phyloP scores from a whole-genome alignment of 2,888 invertebrate species.

The Apamea epomidion region DNA sequence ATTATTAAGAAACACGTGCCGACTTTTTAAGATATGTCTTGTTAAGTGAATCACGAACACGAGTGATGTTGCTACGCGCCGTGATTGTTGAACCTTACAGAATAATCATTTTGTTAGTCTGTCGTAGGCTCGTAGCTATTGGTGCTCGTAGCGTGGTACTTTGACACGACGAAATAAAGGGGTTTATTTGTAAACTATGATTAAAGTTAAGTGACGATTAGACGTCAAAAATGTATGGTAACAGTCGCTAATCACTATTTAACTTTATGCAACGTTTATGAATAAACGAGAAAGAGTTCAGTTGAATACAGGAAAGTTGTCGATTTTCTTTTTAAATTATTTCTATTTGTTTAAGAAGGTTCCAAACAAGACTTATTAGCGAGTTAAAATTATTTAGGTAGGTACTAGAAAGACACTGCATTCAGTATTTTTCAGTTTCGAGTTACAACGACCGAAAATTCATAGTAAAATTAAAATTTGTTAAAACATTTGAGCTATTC shows the following conservation, averaged over 20 bases:
- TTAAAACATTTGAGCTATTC: not conserved
- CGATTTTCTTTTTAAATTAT: not conserved
- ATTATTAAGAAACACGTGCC: slow-evolving; percentile 19
- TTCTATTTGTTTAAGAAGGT: too few relatives aligned
- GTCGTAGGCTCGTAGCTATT: not conserved
- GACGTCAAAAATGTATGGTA: not conserved
- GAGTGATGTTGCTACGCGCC: slow-evolving; percentile 40
- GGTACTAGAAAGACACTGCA: too few relatives aligned
- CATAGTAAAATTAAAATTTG: not conserved
- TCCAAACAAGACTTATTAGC: not conserved
- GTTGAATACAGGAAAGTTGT: not conserved
- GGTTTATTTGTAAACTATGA: not conserved
- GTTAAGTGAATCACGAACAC: slow-evolving; percentile 39
- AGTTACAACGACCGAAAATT: not conserved
- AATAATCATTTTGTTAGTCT: slow-evolving; percentile 23
- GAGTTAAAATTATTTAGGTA: too few relatives aligned
- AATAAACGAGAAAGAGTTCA: not conserved
- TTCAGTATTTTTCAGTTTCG: not conserved
- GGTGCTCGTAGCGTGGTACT: not conserved
- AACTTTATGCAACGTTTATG: too few relatives aligned
- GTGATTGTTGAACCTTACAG: slow-evolving; percentile 3
- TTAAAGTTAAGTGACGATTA: not conserved
- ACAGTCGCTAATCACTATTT: not conserved
- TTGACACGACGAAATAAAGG: not conserved
- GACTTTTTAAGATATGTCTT: not conserved